These are phyloP conservation scores for Chondrosia reniformis DNA, from an alignment of 37 sponge, comb jelly and placozoan species.

Conservation along the genomic window DNA sequence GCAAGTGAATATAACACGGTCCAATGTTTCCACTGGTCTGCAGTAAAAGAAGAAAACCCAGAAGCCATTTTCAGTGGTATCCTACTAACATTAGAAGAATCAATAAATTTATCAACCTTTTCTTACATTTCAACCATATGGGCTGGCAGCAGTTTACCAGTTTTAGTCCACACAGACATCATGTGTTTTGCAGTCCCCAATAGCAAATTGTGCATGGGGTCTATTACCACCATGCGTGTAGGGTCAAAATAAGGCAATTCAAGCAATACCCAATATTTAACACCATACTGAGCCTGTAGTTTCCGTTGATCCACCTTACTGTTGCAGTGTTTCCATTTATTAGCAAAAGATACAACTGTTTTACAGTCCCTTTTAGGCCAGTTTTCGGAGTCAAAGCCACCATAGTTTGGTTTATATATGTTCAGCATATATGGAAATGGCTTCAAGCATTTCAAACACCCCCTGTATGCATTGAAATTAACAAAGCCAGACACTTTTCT, in stretches of 20 bases:
- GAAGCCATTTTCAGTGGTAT: slow-evolving; percentile 49
- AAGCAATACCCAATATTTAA: slow-evolving; percentile 6
- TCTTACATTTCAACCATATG: slow-evolving; percentile 26
- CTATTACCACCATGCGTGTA: background rate
- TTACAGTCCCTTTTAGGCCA: background rate
- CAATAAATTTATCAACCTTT: slow-evolving; percentile 3
- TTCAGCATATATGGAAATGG: no score
- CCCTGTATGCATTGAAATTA: background rate
- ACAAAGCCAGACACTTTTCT: slow-evolving; percentile 19
- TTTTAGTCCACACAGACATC: background rate
- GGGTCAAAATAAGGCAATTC: slow-evolving; percentile 11
- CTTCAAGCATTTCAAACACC: slow-evolving; percentile 7
- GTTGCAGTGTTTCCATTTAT: background rate
- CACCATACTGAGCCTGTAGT: background rate
- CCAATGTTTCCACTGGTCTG: slow-evolving; percentile 65
- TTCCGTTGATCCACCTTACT: background rate
- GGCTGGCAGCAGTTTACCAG: background rate
- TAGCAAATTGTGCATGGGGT: slow-evolving; percentile 13
- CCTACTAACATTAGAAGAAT: slow-evolving; percentile 28
- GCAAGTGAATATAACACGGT: slow-evolving; percentile 15
- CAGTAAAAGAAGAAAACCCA: slow-evolving; percentile 39
- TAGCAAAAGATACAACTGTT: background rate
- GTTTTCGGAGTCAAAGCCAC: background rate
- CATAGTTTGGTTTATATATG: no score
- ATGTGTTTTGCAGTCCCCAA: slow-evolving; percentile 3